These are phyloP conservation scores for Pampusana beccarii DNA, from an alignment of 2,113 vertebrate genomes.

Conservation along the genomic window DNA sequence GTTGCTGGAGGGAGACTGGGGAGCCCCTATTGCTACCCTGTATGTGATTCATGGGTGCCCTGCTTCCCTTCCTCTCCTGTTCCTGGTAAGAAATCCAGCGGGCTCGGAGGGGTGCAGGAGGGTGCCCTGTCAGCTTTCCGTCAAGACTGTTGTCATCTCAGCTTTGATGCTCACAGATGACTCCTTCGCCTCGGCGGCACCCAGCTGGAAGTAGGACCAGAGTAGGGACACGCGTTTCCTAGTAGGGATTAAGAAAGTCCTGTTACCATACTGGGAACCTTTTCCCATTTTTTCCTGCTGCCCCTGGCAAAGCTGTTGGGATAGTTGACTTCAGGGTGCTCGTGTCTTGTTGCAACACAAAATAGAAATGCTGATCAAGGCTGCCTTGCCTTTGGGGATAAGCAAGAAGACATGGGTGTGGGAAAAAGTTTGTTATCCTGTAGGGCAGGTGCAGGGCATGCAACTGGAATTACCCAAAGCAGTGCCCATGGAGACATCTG, in stretches of 20 bases:
- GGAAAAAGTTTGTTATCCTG: constrained; percentile 37
- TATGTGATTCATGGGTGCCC: not conserved
- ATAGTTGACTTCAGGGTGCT: not conserved
- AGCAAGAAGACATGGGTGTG: constrained; percentile 38
- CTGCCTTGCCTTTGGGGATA: constrained; percentile 52
- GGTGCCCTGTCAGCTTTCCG: not conserved
- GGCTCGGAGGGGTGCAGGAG: not conserved
- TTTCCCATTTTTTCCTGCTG: not conserved
- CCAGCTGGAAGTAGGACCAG: not conserved
- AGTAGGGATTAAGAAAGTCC: not conserved
- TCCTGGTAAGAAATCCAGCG: not conserved
- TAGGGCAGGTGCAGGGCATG: constrained; percentile 28
- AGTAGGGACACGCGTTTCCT: not conserved
- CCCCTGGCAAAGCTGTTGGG: constrained; percentile 15
- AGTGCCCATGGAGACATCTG: not conserved
- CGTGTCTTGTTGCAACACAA: constrained; percentile 48
- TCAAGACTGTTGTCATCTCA: not conserved
- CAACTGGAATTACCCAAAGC: constrained; percentile 23
- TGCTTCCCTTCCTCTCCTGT: not conserved
- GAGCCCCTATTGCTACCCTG: not conserved
- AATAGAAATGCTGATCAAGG: constrained; percentile 51
- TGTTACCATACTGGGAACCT: not conserved
- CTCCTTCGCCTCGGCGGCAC: not conserved
- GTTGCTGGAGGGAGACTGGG: constrained; percentile 5
- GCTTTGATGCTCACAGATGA: not conserved